These are phyloP conservation scores for Papilio gigon DNA, from an alignment of 2,888 invertebrate genomes.

Conservation along the genomic window DNA sequence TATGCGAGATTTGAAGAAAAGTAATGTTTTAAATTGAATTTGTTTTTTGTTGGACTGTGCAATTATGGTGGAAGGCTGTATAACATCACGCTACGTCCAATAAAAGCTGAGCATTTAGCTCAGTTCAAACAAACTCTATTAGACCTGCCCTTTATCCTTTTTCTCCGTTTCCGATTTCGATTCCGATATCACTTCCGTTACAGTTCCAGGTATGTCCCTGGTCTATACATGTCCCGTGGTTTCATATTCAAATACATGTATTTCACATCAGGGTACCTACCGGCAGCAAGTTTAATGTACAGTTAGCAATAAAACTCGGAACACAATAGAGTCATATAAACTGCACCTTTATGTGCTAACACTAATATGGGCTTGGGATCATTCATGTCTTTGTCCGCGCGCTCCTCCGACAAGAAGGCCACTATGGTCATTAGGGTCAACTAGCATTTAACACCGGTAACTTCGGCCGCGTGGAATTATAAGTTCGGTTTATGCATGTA, in stretches of 20 bases:
- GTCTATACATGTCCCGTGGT: too few species aligned
- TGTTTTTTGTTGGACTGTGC: too few species aligned
- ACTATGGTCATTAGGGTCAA: slow-evolving; percentile 73
- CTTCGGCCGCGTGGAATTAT: slow-evolving; percentile 35
- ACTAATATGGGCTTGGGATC: slow-evolving; percentile 42
- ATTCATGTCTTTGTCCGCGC: slow-evolving; percentile 45
- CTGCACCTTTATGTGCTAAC: slow-evolving; percentile 42
- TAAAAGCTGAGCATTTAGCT: too few species aligned
- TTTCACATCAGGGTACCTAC: background rate
- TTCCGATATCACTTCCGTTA: too few species aligned
- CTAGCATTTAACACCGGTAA: slow-evolving; percentile 55
- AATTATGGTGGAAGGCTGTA: too few species aligned
- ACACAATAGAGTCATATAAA: slow-evolving; percentile 40
- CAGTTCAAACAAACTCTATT: too few species aligned
- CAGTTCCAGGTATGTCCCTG: too few species aligned
- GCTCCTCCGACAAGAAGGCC: slow-evolving; percentile 59
- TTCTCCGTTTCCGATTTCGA: too few species aligned
- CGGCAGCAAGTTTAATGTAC: slow-evolving; percentile 4
- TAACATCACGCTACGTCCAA: too few species aligned
- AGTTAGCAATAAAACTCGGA: slow-evolving; percentile 28
- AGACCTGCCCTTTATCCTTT: too few species aligned
- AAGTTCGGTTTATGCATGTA: slow-evolving; percentile 20
- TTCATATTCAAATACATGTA: background rate
- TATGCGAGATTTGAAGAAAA: too few species aligned
- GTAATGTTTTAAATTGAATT: too few species aligned